Evolutionary conservation across 2,113 vertebrate species (phyloP).

Genomic region (Myotis yumanensis): DNA sequence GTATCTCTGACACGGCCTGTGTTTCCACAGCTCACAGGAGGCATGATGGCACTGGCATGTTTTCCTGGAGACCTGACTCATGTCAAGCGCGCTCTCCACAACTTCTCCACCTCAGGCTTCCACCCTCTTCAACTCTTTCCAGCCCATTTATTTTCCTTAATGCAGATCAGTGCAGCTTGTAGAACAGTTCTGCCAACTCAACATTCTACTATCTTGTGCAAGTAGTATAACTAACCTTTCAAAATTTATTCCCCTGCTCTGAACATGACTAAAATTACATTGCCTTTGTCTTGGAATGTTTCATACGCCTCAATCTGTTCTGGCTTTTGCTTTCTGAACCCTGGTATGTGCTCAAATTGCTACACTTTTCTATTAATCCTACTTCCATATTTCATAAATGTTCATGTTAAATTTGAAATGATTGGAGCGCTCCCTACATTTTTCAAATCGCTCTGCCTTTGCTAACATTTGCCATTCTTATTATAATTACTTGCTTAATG

Average conservation of each 20-base stretch:
- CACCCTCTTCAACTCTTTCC: background rate
- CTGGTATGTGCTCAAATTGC: background rate
- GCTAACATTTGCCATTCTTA: background rate
- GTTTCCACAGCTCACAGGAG: constrained; percentile 62
- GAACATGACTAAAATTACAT: constrained; percentile 17
- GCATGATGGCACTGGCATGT: background rate
- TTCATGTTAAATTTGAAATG: constrained; percentile 25
- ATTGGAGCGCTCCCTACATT: background rate
- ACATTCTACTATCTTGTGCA: background rate
- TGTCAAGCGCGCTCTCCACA: background rate
- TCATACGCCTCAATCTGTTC: constrained; percentile 28
- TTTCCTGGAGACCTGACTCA: background rate
- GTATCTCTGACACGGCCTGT: constrained; percentile 63
- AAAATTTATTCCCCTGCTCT: background rate
- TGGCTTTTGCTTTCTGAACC: constrained; percentile 20
- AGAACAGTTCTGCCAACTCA: background rate
- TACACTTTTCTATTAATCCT: background rate
- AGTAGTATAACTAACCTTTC: constrained; percentile 17
- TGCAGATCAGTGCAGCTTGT: background rate
- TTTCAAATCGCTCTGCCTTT: constrained; percentile 8
- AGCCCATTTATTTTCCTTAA: background rate
- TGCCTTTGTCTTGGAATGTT: background rate
- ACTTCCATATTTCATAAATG: background rate
- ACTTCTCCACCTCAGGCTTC: background rate
- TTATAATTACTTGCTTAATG: background rate